Base-by-base conservation (phyloP, 1,140 invertebrate genomes). In the Lasaia peninsularis region DNA sequence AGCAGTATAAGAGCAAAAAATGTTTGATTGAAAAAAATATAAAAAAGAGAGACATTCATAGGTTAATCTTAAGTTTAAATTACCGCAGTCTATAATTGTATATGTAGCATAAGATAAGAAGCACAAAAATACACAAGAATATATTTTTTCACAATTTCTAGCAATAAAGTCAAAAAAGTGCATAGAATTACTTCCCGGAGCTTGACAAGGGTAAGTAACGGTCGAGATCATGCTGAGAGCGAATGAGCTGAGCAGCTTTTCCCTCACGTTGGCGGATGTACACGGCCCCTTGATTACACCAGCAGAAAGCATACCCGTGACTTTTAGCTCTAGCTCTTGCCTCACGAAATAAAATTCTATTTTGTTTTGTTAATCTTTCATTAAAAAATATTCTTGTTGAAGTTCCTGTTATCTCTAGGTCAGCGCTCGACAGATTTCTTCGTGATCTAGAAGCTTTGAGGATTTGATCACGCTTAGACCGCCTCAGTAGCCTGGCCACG, bases 201-300 rank as follows among this genome's bases (percentile, higher is more conserved):
- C n/a, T n/a, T n/a, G n/a, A n/a, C n/a, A n/a, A n/a, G n/a, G n/a
- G n/a, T n/a, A 31, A 31, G 28, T 8, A 31, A 31, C 32, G 32
- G 8, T 33, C 32, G 1, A 63, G 21, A 48, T 67, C 56, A 16
- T 59, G 31, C 6, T 37, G 32, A 10, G 40, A 52, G 0, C 33
- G 28, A 9, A 63, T 54, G 28, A 10, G 44, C 10, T 55, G 33
- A 35, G 62, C 60, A 5, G 51, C 16, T 50, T 63, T 62, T 2
- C 60, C 59, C 58, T 64, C 67, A 5, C 55, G 24, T 14, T 69
- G 33, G 18, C 63, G 28, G 8, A 65, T 48, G 11, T 34, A 34
- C 4, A 34, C n/a, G 10, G 33, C 10, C n/a, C 33, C 33, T 12
- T 34, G 33, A 12, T 10, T 34, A 34, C 33, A 34, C 33, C 33